Base-by-base conservation (phyloP, 1,140 invertebrate species). In the Drosophila repletoides region DNA sequence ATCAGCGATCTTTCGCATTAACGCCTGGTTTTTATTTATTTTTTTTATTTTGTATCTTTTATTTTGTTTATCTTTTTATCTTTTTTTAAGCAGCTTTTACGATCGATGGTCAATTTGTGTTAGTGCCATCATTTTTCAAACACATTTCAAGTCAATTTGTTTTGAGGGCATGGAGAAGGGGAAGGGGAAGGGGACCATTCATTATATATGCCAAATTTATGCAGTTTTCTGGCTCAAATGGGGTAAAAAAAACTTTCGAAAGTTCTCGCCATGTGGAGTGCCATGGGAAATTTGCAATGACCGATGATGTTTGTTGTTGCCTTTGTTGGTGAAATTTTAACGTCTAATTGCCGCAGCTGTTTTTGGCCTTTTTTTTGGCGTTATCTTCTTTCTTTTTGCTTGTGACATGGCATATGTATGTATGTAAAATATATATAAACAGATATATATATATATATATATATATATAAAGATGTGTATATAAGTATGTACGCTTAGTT, bases 201-300 rank as follows among this genome's bases (percentile, higher is more conserved):
- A 58, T 65, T 58, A 65, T 56, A 24, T 48, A 65, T 66, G 53
- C 53, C 26, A 49, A 66, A 66, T 66, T 66, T 66, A 66, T 66
- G 45, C 63, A 66, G 43, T 65, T 65, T 49, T 58, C 52, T 49
- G 52, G 4, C 12, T 9, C 28, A 51, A 46, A 31, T n/a, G 22
- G 34, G 51, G 31, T 19, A 45, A 34, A 36, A 40, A 59, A 59
- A 48, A 65, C 52, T 66, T 66, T 66, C 63, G 63, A 66, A 66
- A 66, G 45, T 59, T 66, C 63, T 66, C 21, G 19, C n/a, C 40
- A 43, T 43, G 40, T 34, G 38, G 14, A 45, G 17, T 58, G 43
- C 34, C 63, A 66, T 66, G 63, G 53, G 63, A 66, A 66, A 66
- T 66, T 49, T 59, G 61, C 61, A 65, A 38, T 65, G 61, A 65